Base-by-base conservation (phyloP, 2,888 invertebrate species). In the Palloptera scutellata region DNA sequence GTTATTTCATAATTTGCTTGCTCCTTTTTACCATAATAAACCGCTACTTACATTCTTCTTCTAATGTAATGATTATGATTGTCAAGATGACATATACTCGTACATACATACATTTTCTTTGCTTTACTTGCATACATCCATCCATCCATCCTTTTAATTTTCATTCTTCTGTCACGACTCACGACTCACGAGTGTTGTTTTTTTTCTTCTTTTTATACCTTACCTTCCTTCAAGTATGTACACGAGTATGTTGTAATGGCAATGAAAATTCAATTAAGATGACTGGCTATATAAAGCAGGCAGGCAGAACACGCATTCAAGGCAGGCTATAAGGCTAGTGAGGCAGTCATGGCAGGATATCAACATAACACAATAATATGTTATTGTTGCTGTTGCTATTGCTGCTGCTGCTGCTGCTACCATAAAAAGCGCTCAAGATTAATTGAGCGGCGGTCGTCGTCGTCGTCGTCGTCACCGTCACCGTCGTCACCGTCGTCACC, bases 251-350 rank as follows among this genome's bases (percentile, higher is more conserved):
- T 64, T 58, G 52, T 64, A 64, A 64, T 64, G 59, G 64, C 58
- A 64, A 64, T 64, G 64, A 64, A 64, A 64, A 59, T 64, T 64
- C 64, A 64, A 64, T 64, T 64, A 64, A 57, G 59, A 17, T 58
- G 51, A 58, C 58, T 13, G 51, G 64, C 58, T 13, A 43, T 59
- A 59, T 59, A 64, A 64, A 64, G n/a, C 52, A 58, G 58, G 64
- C 42, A 48, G 40, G 19, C 42, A 59, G 19, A 19, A 58, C 19
- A 48, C 42, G 20, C 52, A 15, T 51, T 41, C 57, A 53, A n/a
- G 51, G 58, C 58, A 42, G 41, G 64, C 59, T 12, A 42, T 15
- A 5, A 8, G 5, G 48, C 1, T 15, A 4, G 48, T 48, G n/a
- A 4, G 15, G 48, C 48, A 8, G 48, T 9, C 8, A 15, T 5